Evolutionary conservation across 1,140 invertebrate genomes (phyloP).

Genomic region (Drosophila tristis): DNA sequence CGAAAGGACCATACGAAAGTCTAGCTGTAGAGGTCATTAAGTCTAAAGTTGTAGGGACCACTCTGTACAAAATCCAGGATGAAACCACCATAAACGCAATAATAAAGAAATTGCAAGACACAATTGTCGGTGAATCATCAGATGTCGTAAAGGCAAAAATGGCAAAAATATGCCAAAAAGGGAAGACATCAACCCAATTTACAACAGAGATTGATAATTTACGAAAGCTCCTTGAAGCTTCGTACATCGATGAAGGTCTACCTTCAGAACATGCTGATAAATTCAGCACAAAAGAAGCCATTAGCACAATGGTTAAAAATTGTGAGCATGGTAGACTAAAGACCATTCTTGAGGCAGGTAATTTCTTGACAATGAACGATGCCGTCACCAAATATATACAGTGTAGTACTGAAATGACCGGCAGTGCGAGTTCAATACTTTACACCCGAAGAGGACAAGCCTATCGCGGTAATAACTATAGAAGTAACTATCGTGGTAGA

Average conservation of each 20-base stretch:
- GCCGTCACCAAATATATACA: conserved; percentile 1
- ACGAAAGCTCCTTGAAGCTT: background rate
- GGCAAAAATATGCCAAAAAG: background rate
- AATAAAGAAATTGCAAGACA: background rate
- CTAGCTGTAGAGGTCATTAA: conserved; percentile 1
- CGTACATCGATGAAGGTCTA: conserved; percentile 3
- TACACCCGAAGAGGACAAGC: background rate
- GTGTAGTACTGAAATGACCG: conserved; percentile 1
- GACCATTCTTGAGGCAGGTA: background rate
- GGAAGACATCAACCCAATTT: background rate
- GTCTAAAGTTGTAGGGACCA: background rate
- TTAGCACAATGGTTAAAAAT: too few species aligned
- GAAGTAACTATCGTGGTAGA: background rate
- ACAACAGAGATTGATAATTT: background rate
- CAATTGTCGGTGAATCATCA: conserved; percentile 8
- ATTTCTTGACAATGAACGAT: background rate
- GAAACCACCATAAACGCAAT: conserved; percentile 1
- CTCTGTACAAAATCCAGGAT: conserved; percentile 9
- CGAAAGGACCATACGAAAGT: background rate
- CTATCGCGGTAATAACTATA: background rate
- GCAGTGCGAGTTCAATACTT: background rate
- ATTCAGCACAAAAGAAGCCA: too few species aligned
- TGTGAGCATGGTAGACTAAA: background rate
- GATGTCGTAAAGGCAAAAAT: background rate
- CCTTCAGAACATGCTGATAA: conserved; percentile 2